Conservation (phyloP, 2,113 vertebrate genomes). For the Psilopsiagon aurifrons region DNA sequence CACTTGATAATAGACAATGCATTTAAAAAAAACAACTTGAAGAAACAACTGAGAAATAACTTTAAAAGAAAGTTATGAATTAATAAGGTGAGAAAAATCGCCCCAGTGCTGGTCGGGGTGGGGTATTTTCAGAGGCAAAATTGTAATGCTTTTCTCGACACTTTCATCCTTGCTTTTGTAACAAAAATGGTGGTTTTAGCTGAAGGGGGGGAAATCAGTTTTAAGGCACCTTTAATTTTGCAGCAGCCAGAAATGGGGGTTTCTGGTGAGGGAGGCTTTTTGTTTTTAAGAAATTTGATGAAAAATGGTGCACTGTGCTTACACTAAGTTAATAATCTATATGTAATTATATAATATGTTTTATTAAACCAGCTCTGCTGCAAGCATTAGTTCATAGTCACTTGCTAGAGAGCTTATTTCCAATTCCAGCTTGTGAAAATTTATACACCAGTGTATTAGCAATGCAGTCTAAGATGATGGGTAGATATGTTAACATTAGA, state of each 20-base stretch:
- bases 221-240: background rate
- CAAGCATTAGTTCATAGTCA: background rate
- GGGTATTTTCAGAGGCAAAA: background rate
- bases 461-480: background rate
- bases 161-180: background rate
- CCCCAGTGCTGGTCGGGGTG: background rate
- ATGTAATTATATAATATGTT: background rate
- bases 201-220: background rate
- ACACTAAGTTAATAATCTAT: background rate
- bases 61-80: background rate
- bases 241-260: background rate
- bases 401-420: background rate
- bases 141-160: background rate
- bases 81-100: background rate
- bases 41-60: background rate
- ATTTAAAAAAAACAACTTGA: background rate
- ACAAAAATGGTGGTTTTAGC: background rate
- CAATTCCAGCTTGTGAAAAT: background rate
- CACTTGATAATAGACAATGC: background rate
- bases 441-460: background rate
- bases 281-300: background rate
- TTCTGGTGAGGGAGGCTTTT: background rate
- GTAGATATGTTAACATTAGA: background rate
- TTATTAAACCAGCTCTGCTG: background rate
- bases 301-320: background rate